phyloP scores from a whole-genome alignment of 2,797 vertebrate genomes.

The Lophius americanus region DNA sequence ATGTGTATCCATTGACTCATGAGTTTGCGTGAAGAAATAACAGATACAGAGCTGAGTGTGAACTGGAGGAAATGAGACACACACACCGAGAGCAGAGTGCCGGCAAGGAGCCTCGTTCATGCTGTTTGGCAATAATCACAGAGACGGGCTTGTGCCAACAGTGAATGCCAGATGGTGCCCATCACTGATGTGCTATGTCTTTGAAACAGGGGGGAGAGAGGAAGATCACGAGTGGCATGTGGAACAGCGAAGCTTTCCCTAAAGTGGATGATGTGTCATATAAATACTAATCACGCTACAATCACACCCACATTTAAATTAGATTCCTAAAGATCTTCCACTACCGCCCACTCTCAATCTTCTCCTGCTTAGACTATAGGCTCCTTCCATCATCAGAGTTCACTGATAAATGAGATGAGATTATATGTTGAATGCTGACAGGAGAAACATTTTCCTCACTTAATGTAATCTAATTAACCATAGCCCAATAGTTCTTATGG shows the following conservation, averaged over 20 bases:
- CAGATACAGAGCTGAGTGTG: constrained; percentile 47
- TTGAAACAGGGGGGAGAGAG: constrained; percentile 67
- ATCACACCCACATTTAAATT: constrained; percentile 74
- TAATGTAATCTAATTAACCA: neutral
- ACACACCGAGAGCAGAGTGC: constrained; percentile 35
- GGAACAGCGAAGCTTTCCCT: constrained; percentile 68
- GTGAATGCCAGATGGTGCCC: constrained; percentile 78
- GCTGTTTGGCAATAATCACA: constrained; percentile 75
- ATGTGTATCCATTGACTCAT: constrained; percentile 35
- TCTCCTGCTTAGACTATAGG: constrained; percentile 44
- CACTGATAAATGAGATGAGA: constrained; percentile 44
- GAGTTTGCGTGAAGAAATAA: constrained; percentile 50
- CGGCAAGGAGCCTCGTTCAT: constrained; percentile 61
- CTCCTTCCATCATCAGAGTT: constrained; percentile 48
- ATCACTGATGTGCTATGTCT: constrained; percentile 69
- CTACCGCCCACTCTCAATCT: constrained; percentile 60
- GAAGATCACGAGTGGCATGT: constrained; percentile 70
- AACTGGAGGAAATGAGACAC: constrained; percentile 35
- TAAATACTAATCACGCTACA: constrained; percentile 76
- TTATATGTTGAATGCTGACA: constrained; percentile 37
- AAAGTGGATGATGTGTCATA: constrained; percentile 78
- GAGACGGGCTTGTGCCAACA: constrained; percentile 65
- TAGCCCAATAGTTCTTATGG: neutral
- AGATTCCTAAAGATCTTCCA: constrained; percentile 67
- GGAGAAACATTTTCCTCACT: constrained; percentile 21